Percentiles rank a stretch among this genome's conserved stretches.
These are phyloP conservation scores for Carpatolechia fugitivella DNA, from an alignment of 2,888 invertebrate genomes.

Conservation along the genomic window DNA sequence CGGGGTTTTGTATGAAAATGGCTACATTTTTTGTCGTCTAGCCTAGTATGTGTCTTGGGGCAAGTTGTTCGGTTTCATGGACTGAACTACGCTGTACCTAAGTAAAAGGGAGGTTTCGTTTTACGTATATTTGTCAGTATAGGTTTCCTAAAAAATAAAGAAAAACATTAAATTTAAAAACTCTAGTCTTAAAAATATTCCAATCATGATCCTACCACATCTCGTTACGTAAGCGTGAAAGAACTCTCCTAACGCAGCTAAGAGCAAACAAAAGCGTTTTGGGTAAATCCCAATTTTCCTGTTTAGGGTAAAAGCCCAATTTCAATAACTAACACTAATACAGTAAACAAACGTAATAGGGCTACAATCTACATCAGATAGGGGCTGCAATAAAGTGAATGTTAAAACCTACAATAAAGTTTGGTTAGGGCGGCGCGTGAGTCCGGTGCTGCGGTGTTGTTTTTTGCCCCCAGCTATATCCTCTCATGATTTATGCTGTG, in stretches of 20 bases:
- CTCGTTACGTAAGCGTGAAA: neutral
- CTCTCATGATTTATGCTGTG: conserved; percentile 69
- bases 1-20: no score
- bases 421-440: conserved; percentile 50
- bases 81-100: no score
- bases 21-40: no score
- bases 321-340: conserved; percentile 21
- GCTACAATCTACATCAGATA: conserved; percentile 45
- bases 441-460: conserved; percentile 43
- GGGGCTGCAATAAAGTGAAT: conserved; percentile 53
- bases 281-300: conserved; percentile 5
- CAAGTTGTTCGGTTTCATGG: no score
- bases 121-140: no score
- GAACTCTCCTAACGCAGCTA: neutral
- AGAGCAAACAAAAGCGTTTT: neutral
- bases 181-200: neutral
- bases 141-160: no score
- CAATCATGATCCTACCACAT: neutral
- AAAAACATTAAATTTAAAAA: no score
- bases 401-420: conserved; percentile 62
- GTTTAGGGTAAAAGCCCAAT: conserved; percentile 8
- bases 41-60: no score
- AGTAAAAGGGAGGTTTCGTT: no score
- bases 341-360: conserved; percentile 34
- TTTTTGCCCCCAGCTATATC: conserved; percentile 64